These are phyloP conservation scores for Oxyruncus cristatus DNA, from an alignment of 2,113 vertebrate genomes.

Conservation along the genomic window DNA sequence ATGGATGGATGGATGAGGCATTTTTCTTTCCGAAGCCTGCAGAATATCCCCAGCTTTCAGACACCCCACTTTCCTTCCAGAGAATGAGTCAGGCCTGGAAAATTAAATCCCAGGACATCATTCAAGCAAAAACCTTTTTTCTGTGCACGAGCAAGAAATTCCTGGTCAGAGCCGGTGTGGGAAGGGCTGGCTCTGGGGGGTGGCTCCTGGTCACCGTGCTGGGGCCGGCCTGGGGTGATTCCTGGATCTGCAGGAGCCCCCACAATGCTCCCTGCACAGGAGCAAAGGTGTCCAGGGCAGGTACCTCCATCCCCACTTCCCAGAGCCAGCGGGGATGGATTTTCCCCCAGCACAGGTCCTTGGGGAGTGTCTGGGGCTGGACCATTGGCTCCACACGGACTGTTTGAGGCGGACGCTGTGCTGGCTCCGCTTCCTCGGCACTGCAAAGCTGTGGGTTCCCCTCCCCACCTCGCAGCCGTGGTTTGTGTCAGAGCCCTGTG, in stretches of 20 bases:
- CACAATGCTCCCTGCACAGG: background rate
- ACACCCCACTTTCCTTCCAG: background rate
- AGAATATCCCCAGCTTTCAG: background rate
- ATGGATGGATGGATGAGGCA: background rate
- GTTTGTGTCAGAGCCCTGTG: background rate
- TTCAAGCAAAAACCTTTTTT: background rate
- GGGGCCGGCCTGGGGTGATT: background rate
- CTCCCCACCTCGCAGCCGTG: background rate
- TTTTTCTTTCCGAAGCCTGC: background rate
- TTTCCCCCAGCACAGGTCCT: background rate
- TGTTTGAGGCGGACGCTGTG: background rate
- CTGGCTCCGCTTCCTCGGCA: background rate
- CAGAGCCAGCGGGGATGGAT: fast-evolving
- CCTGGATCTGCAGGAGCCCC: background rate
- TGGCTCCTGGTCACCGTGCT: background rate
- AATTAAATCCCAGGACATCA: background rate
- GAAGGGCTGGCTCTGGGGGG: background rate
- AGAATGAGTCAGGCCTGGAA: background rate
- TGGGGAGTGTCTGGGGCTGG: background rate
- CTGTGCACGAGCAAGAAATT: background rate
- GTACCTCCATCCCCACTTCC: background rate
- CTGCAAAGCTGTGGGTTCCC: background rate
- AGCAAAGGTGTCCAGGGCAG: background rate
- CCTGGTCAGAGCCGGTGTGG: fast-evolving
- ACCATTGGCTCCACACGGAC: fast-evolving